Base-by-base conservation (phyloP, 1,140 invertebrate genomes). In the Lepidostoma basale region DNA sequence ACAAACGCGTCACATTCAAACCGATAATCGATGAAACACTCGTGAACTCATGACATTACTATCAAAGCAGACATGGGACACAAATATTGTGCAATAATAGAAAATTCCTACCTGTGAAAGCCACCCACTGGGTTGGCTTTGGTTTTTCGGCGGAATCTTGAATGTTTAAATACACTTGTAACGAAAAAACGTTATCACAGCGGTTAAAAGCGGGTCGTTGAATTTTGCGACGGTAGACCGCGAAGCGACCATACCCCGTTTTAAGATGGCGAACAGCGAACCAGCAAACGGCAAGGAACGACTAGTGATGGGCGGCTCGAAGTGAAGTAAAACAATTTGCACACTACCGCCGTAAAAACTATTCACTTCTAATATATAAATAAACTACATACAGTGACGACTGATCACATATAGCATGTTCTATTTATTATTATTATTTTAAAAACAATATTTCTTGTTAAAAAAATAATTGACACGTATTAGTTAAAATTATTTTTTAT, bases 131-230 rank as follows among this genome's bases (percentile, higher is more conserved):
- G 81, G 81, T 80, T 79, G 81, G 80, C 79, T 81, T 79, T 78
- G 78, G 77, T 77, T 77, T 82, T 78, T 79, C 78, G 81, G 79
- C 81, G 82, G 82, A 83, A 83, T 83, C 78, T 82, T 83, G 81
- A 79, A 79, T 78, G 80, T 77, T 83, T 83, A 82, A 76, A 81
- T 77, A 79, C 81, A 83, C 81, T 81, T 79, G 77, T 78, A 79
- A 81, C 77, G 75, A 77, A 80, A 81, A 81, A 81, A 81, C 76
- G 77, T 77, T 77, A 78, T 65, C 45, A 65, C 62, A 40, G 62
- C 44, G 47, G 44, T 63, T 63, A 47, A 33, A 63, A 49, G 26
- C 44, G 42, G 23, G n/a, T 33, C 36, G 60, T 42, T 26, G 42
- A 49, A 42, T 49, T 47, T 45, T 26, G 18, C 60, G 44, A 63